Evolutionary conservation across 1,140 invertebrate species (phyloP).

Genomic region (Drosophila sturtevanti): DNA sequence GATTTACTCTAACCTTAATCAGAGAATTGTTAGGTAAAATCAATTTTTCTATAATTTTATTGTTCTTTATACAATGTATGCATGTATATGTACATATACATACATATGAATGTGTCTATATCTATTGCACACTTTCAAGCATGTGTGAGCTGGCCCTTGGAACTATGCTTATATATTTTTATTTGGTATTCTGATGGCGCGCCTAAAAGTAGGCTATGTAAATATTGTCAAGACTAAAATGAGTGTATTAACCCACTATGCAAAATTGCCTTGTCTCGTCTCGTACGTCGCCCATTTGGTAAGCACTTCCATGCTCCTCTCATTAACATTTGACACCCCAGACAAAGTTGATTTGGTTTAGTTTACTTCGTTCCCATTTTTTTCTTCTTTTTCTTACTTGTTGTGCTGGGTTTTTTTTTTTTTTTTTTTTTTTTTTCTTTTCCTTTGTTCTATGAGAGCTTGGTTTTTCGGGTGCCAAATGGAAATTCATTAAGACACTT

Average conservation of each 20-base stretch:
- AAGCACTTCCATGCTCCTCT: conserved; percentile 15
- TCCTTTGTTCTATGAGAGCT: conserved; percentile 43
- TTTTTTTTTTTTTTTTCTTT: conserved; percentile 25
- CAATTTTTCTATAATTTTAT: too few relatives aligned
- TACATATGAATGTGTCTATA: background rate
- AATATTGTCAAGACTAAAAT: conserved; percentile 5
- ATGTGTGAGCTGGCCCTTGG: background rate
- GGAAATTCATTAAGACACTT: conserved; percentile 72
- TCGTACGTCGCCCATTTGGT: background rate
- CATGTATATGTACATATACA: too few relatives aligned
- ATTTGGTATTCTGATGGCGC: background rate
- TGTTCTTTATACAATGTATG: too few relatives aligned
- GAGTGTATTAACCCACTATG: conserved; percentile 7
- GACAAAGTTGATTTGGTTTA: conserved; percentile 24
- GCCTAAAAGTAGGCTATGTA: conserved; percentile 1
- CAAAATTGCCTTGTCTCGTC: background rate
- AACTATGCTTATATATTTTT: too few relatives aligned
- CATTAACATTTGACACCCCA: conserved; percentile 58
- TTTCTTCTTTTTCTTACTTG: background rate
- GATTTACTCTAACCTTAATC: too few relatives aligned
- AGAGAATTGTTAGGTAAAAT: too few relatives aligned
- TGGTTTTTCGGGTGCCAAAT: conserved; percentile 47
- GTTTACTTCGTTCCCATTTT: background rate
- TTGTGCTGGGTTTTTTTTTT: too few relatives aligned
- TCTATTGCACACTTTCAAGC: conserved; percentile 1